These are phyloP conservation scores for Equus quagga DNA, from an alignment of 2,113 vertebrate genomes.

Conservation along the genomic window DNA sequence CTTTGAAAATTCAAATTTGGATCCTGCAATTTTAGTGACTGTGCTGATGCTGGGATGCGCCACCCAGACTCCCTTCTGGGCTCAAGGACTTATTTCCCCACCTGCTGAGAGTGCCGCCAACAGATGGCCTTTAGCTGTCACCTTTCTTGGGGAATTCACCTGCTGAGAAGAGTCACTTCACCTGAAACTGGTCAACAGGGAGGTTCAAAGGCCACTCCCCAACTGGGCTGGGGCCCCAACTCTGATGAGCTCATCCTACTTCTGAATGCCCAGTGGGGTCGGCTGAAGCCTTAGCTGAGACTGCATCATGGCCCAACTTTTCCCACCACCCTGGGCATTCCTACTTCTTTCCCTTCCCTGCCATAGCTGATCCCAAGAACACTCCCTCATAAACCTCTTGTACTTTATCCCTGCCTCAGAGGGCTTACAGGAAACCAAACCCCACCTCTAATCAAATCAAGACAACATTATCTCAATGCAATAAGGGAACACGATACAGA, in stretches of 20 bases:
- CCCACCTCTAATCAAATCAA: not conserved
- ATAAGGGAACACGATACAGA: not conserved
- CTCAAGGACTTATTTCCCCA: not conserved
- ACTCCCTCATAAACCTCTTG: not conserved
- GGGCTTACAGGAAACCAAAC: not conserved
- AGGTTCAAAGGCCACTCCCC: not conserved
- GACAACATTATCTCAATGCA: not conserved
- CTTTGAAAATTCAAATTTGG: not conserved
- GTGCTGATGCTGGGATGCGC: not conserved
- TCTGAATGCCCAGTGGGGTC: not conserved
- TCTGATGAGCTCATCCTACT: not conserved
- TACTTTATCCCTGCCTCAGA: not conserved
- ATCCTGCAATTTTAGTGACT: not conserved
- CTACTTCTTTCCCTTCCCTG: not conserved
- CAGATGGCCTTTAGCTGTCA: not conserved
- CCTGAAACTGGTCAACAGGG: not conserved
- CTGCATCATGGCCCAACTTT: not conserved
- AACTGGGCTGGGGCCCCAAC: not conserved
- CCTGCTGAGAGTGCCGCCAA: not conserved
- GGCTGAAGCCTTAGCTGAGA: not conserved
- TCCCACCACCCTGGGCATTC: not conserved
- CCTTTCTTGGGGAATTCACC: not conserved
- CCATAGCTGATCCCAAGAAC: not conserved
- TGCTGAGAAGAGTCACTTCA: not conserved
- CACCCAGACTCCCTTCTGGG: not conserved